phyloP scores from a whole-genome alignment of 1,140 invertebrate species.

The Eumaeus atala region DNA sequence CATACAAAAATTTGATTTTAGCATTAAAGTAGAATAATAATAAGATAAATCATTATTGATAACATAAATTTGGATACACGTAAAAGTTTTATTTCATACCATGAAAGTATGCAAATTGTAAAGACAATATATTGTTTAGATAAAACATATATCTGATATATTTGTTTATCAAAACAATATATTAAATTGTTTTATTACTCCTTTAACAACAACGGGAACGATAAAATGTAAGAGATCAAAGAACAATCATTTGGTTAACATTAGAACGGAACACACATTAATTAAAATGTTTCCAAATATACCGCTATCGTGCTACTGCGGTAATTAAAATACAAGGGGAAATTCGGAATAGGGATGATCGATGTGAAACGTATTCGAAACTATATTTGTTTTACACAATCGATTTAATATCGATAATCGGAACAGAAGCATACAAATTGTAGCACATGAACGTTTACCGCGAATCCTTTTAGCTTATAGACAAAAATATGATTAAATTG shows the following conservation, averaged over 20 bases:
- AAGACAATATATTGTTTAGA: background rate
- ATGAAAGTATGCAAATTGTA: background rate
- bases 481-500: background rate
- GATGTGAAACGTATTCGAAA: conserved; percentile 5
- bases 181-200: conserved; percentile 10
- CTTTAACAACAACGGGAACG: conserved; percentile 13
- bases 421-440: background rate
- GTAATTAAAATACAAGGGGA: conserved; percentile 69
- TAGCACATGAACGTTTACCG: background rate
- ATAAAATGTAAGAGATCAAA: conserved; percentile 28
- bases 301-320: conserved; percentile 58
- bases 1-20: no score
- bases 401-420: conserved; percentile 12
- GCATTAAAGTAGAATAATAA: no score
- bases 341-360: conserved; percentile 23
- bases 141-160: no score
- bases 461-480: conserved; percentile 1
- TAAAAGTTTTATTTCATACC: no score
- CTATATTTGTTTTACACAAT: conserved; percentile 1
- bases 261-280: conserved; percentile 56
- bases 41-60: no score
- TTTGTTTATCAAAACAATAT: no score
- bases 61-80: no score
- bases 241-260: conserved; percentile 45
- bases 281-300: conserved; percentile 67